Conservation (phyloP, 2,113 vertebrate species). For the Hippocampus mohnikei region DNA sequence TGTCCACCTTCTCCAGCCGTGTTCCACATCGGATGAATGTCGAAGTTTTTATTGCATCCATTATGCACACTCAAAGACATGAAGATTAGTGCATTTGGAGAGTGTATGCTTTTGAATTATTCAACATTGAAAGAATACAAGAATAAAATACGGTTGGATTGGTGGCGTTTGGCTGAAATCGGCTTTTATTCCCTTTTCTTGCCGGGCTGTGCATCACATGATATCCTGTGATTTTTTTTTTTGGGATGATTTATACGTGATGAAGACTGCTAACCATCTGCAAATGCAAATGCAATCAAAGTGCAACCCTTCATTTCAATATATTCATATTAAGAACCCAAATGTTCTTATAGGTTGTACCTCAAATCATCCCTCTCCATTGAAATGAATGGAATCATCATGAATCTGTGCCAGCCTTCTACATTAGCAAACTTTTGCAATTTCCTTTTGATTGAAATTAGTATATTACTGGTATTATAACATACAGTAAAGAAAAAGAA, state of each 20-base stretch:
- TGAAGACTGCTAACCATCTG: not conserved
- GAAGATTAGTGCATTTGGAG: constrained; percentile 51
- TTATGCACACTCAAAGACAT: constrained; percentile 54
- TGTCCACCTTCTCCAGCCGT: constrained; percentile 20
- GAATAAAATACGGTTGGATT: constrained; percentile 27
- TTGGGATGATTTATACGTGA: not conserved
- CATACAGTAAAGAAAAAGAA: no score
- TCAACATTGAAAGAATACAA: constrained; percentile 48
- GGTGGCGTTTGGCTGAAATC: constrained; percentile 21
- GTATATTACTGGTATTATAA: no score
- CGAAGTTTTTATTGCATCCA: constrained; percentile 59
- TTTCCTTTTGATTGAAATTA: no score
- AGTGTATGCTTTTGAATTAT: constrained; percentile 51
- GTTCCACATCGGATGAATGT: constrained; percentile 33
- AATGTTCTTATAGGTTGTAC: not conserved
- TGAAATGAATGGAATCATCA: no score
- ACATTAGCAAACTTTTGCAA: no score
- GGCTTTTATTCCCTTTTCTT: constrained; percentile 19
- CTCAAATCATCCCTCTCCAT: no score
- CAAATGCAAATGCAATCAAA: not conserved
- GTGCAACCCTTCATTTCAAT: not conserved
- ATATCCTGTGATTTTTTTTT: not conserved
- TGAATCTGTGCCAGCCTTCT: no score
- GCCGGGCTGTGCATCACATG: not conserved
- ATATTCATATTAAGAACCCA: not conserved